Conservation (phyloP, 2,888 invertebrate genomes). For the Brachypalpus laphriformis region DNA sequence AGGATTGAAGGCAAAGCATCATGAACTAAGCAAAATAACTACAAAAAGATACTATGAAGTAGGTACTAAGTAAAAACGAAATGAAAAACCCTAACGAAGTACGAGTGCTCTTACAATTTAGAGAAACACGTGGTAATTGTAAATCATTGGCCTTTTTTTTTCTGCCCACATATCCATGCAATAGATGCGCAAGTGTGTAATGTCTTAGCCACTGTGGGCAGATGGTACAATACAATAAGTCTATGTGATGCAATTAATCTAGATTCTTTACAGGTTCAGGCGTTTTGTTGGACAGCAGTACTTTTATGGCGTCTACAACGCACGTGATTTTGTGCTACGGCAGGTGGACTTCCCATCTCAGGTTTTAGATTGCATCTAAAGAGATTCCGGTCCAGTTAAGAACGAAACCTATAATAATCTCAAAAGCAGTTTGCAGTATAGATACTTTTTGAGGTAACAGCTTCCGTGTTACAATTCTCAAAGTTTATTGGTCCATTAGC, state of each 20-base stretch:
- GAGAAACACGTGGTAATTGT: constrained; percentile 68
- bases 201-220: constrained; percentile 64
- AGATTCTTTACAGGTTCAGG: constrained; percentile 14
- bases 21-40: constrained; percentile 13
- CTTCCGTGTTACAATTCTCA: not conserved
- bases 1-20: constrained; percentile 4
- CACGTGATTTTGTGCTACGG: not conserved
- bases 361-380: no score
- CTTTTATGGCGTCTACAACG: not conserved
- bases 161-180: constrained; percentile 12
- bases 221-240: constrained; percentile 57
- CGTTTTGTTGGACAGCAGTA: not conserved
- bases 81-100: constrained; percentile 29
- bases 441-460: not conserved
- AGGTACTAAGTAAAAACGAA: constrained; percentile 2
- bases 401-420: no score
- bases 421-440: no score
- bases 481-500: not conserved
- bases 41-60: no score
- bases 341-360: no score
- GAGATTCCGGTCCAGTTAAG: no score
- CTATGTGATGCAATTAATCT: constrained; percentile 56
- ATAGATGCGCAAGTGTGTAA: constrained; percentile 52
- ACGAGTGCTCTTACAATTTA: constrained; percentile 25
- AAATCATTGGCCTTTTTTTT: constrained; percentile 49